phyloP scores from a whole-genome alignment of 2,113 vertebrate genomes.

The Australoheros scitulus region DNA sequence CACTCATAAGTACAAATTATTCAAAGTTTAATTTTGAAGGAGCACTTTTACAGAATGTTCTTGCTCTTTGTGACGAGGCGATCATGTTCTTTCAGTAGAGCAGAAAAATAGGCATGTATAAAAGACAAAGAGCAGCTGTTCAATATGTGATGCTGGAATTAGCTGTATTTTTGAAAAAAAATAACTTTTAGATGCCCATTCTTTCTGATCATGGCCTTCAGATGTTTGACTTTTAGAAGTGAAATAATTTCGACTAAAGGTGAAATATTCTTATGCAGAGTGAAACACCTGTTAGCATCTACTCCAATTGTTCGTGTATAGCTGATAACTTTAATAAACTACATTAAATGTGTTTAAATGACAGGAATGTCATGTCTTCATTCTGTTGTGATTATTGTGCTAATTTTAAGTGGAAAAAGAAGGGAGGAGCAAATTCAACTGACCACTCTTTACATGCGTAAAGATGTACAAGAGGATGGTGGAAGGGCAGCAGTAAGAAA shows the following conservation, averaged over 20 bases:
- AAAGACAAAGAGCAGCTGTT: background rate
- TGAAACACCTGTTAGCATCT: background rate
- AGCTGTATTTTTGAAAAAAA: conserved; percentile 17
- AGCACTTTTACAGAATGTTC: background rate
- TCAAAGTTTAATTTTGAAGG: background rate
- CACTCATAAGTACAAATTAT: background rate
- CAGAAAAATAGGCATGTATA: background rate
- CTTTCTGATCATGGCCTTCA: conserved; percentile 24
- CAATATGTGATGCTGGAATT: background rate
- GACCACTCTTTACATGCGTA: background rate
- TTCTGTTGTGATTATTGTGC: background rate
- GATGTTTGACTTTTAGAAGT: conserved; percentile 40
- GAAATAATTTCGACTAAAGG: background rate
- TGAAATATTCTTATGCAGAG: background rate
- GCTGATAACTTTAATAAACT: conserved; percentile 4
- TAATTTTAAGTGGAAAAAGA: background rate
- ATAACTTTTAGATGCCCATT: conserved; percentile 18
- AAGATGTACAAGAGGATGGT: background rate
- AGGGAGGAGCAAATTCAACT: background rate
- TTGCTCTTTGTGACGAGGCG: background rate
- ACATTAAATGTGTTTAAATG: conserved; percentile 37
- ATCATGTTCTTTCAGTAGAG: background rate
- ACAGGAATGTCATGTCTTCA: background rate
- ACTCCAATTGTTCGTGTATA: conserved; percentile 32
- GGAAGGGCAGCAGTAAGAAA: background rate